These are phyloP conservation scores for Pantherophis alleghaniensis DNA, from an alignment of 2,797 vertebrate species.

Conservation along the genomic window DNA sequence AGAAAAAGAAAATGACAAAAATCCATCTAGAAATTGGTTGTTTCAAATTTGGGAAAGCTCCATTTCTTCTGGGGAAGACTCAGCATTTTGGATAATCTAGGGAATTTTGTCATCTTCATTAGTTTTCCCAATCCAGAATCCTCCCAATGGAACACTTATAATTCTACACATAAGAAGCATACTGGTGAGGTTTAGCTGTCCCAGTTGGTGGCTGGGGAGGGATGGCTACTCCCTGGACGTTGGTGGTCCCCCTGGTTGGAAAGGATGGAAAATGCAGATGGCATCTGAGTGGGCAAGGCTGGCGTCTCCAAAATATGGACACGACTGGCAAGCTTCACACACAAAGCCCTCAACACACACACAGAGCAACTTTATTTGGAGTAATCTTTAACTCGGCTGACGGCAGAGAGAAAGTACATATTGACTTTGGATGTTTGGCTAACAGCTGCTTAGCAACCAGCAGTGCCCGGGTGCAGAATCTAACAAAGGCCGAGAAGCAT, in stretches of 20 bases:
- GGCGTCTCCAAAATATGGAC: not conserved
- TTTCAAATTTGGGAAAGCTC: not conserved
- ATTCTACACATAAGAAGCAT: not conserved
- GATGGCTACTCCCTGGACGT: not conserved
- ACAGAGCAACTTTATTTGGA: not conserved
- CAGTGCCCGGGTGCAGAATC: not conserved
- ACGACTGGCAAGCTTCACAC: not conserved
- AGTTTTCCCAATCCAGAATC: not conserved
- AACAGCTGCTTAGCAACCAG: slow-evolving; percentile 12
- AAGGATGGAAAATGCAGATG: not conserved
- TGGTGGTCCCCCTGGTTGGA: not conserved
- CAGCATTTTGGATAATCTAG: not conserved
- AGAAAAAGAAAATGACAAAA: not conserved
- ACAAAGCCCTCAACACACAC: not conserved
- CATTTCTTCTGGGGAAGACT: not conserved
- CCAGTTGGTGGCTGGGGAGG: not conserved
- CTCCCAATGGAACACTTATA: not conserved
- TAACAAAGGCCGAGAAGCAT: not conserved
- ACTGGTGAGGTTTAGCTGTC: not conserved
- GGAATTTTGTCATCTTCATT: not conserved
- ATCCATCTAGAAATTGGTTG: not conserved
- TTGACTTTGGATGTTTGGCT: not conserved
- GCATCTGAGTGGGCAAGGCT: not conserved
- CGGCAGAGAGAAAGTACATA: not conserved
- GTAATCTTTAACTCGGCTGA: slow-evolving; percentile 13